These are phyloP conservation scores for Diadegma fenestrale DNA, from an alignment of 2,888 invertebrate species.

Conservation along the genomic window DNA sequence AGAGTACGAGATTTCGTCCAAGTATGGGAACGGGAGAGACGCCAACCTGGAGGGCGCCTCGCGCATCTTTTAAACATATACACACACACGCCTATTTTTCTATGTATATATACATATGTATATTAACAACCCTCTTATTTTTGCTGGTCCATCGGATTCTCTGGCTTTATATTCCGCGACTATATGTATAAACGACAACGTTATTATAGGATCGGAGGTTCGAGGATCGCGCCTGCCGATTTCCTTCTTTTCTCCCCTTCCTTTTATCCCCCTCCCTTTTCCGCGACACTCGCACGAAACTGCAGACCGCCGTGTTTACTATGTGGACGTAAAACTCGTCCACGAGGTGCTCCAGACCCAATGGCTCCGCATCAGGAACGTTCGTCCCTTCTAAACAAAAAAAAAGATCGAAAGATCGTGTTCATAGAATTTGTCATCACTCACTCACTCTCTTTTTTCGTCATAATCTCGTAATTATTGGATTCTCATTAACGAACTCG, in stretches of 20 bases:
- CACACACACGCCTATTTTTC: background rate
- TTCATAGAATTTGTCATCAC: background rate
- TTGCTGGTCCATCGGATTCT: slow-evolving; percentile 66
- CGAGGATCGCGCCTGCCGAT: slow-evolving; percentile 28
- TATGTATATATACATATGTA: slow-evolving; percentile 9
- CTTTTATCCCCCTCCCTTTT: slow-evolving; percentile 20
- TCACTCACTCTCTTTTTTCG: too few relatives aligned
- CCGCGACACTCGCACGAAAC: slow-evolving; percentile 48
- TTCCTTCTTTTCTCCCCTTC: slow-evolving; percentile 37
- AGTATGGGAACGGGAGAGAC: slow-evolving; percentile 72
- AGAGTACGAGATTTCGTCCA: slow-evolving; percentile 64
- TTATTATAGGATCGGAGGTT: slow-evolving; percentile 61
- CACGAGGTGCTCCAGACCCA: slow-evolving; percentile 73
- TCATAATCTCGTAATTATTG: background rate
- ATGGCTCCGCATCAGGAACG: slow-evolving; percentile 60
- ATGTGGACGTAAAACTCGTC: slow-evolving; percentile 39
- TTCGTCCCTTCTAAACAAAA: background rate
- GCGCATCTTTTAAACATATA: slow-evolving; percentile 42
- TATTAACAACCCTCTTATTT: slow-evolving; percentile 53
- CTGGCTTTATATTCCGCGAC: slow-evolving; percentile 22
- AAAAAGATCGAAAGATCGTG: background rate
- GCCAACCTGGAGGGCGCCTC: slow-evolving; percentile 76
- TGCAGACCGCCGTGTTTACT: slow-evolving; percentile 51
- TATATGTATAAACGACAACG: slow-evolving; percentile 34
- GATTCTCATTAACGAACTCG: background rate